A percentile compares a stretch with the other conserved stretches of the same genome.
Conservation (phyloP, 2,797 vertebrate species). For the Mus spretus region DNA sequence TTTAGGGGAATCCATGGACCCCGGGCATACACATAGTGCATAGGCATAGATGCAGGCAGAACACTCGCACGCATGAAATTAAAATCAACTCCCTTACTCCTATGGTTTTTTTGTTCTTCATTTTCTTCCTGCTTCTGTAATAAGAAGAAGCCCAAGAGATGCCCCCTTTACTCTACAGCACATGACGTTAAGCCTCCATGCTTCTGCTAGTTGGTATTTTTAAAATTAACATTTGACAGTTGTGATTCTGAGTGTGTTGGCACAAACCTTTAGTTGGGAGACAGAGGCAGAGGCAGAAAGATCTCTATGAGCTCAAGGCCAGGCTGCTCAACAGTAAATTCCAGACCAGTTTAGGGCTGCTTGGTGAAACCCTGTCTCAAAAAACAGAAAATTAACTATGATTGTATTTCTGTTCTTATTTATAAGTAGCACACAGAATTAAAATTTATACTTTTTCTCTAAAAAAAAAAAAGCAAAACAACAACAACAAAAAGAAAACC, state of each 20-base stretch:
- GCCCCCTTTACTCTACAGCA: background rate
- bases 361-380: background rate
- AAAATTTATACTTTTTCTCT: conserved; percentile 35
- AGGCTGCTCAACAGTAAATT: background rate
- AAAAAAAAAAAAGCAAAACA: background rate
- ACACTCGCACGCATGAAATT: background rate
- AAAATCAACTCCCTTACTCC: conserved; percentile 6
- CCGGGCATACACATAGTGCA: background rate
- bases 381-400: background rate
- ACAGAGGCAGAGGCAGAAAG: background rate
- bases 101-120: background rate
- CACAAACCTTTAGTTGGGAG: background rate
- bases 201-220: background rate
- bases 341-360: background rate
- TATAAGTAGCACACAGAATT: conserved; percentile 46
- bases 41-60: background rate
- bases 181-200: background rate
- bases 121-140: conserved; percentile 8
- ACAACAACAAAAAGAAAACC: too few relatives aligned
- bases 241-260: background rate
- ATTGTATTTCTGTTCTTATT: conserved; percentile 53
- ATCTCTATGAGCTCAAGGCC: background rate
- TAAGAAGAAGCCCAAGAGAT: background rate
- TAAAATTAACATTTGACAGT: conserved; percentile 18
- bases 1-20: too few relatives aligned